These are phyloP conservation scores for Indicator indicator DNA, from an alignment of 2,113 vertebrate genomes.

Conservation along the genomic window DNA sequence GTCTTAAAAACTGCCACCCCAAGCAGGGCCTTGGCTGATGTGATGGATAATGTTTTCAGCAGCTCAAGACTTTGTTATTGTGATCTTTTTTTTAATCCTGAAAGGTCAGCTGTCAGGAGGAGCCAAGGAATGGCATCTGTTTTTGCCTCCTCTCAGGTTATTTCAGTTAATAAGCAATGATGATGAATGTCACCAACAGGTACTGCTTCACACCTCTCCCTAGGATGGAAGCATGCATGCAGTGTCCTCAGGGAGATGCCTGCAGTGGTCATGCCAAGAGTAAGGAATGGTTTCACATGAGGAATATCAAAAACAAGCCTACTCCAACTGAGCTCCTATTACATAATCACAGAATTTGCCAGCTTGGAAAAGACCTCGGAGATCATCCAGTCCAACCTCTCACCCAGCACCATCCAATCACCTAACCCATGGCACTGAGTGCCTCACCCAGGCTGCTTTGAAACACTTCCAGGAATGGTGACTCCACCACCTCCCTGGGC, in stretches of 20 bases:
- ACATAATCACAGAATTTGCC: background rate
- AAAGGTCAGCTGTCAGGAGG: slow-evolving; percentile 33
- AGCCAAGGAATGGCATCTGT: background rate
- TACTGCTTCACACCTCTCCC: background rate
- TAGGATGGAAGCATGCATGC: background rate
- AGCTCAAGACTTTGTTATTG: slow-evolving; percentile 3
- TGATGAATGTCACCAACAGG: background rate
- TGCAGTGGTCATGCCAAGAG: background rate
- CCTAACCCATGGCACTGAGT: too few species aligned
- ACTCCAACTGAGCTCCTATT: background rate
- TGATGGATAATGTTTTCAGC: background rate
- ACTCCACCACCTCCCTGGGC: too few species aligned
- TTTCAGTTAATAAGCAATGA: background rate
- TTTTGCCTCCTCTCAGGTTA: background rate
- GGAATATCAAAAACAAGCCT: background rate
- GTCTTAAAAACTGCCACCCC: background rate
- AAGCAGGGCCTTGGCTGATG: background rate
- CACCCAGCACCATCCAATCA: too few species aligned
- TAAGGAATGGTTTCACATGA: background rate
- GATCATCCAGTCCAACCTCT: too few species aligned
- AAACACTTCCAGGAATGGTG: too few species aligned
- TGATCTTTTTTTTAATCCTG: background rate
- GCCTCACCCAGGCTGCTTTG: too few species aligned
- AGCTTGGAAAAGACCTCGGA: background rate
- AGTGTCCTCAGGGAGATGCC: background rate